Evolutionary conservation across 2,888 invertebrate genomes (phyloP).

Genomic region (Neria commutata): DNA sequence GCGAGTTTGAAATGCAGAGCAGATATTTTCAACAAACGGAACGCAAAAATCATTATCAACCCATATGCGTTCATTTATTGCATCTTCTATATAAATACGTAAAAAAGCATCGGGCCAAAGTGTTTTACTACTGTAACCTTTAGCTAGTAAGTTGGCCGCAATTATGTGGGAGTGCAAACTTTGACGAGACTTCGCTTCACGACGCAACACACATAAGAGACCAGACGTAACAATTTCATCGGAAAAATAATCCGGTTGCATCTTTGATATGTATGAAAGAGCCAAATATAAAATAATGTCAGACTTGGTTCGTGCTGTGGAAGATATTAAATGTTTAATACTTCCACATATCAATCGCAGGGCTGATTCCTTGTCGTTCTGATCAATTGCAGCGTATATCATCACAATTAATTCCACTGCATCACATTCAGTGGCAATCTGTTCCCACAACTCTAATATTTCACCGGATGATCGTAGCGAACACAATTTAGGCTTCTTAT

Average conservation of each 20-base stretch:
- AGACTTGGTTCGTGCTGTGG: slow-evolving; percentile 83
- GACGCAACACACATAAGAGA: slow-evolving; percentile 79
- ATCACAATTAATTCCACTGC: slow-evolving; percentile 77
- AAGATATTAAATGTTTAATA: slow-evolving; percentile 75
- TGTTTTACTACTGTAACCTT: slow-evolving; percentile 79
- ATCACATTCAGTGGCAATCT: slow-evolving; percentile 79
- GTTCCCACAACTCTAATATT: slow-evolving; percentile 68
- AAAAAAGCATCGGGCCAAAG: slow-evolving; percentile 93
- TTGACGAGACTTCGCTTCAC: slow-evolving; percentile 78
- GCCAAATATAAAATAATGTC: slow-evolving; percentile 75
- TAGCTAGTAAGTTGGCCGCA: slow-evolving; percentile 82
- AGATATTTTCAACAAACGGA: slow-evolving; percentile 88
- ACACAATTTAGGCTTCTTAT: slow-evolving; percentile 68
- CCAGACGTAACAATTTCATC: slow-evolving; percentile 79
- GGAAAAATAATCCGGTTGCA: slow-evolving; percentile 76
- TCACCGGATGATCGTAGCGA: slow-evolving; percentile 61
- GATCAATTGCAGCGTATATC: slow-evolving; percentile 77
- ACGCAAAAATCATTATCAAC: slow-evolving; percentile 91
- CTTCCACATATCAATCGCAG: slow-evolving; percentile 84
- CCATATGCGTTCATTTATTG: slow-evolving; percentile 91
- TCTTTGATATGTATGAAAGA: slow-evolving; percentile 80
- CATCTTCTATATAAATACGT: slow-evolving; percentile 93
- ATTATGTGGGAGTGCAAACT: slow-evolving; percentile 81
- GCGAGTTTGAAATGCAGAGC: slow-evolving; percentile 63
- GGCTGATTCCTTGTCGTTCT: slow-evolving; percentile 80